Evolutionary conservation across 2,113 vertebrate species (phyloP).

Genomic region (Talpa occidentalis): DNA sequence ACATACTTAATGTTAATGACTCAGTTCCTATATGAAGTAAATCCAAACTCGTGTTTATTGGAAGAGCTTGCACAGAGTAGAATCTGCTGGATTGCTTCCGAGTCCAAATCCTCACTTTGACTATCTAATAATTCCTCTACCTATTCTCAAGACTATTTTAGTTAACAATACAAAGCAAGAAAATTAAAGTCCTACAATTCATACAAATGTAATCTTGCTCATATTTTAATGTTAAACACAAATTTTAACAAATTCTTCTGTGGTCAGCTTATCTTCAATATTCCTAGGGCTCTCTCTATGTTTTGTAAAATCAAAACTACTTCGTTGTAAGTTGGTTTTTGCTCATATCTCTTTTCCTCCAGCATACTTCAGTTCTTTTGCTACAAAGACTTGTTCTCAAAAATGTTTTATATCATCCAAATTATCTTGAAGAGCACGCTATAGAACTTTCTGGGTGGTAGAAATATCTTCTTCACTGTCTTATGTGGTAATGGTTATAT

Average conservation of each 20-base stretch:
- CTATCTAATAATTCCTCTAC: too few relatives aligned
- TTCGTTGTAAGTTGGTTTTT: background rate
- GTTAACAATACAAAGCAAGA: background rate
- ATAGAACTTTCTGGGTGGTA: background rate
- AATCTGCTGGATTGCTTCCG: too few relatives aligned
- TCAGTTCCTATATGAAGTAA: too few relatives aligned
- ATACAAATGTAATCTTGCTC: background rate
- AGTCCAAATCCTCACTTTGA: too few relatives aligned
- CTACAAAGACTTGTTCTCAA: background rate
- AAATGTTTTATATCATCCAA: background rate
- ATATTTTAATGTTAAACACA: conserved; percentile 6
- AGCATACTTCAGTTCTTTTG: background rate
- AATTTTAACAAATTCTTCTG: background rate
- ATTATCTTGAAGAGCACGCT: background rate
- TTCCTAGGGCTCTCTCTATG: background rate
- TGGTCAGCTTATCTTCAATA: background rate
- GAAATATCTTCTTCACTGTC: background rate
- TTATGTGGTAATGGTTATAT: background rate
- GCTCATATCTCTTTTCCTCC: background rate
- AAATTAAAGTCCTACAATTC: background rate
- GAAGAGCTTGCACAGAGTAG: too few relatives aligned
- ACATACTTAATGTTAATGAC: too few relatives aligned
- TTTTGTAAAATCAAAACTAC: background rate
- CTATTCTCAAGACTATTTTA: too few relatives aligned
- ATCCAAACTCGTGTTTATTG: too few relatives aligned